Conservation (phyloP, 2,888 invertebrate species). For the Alsophila aescularia region DNA sequence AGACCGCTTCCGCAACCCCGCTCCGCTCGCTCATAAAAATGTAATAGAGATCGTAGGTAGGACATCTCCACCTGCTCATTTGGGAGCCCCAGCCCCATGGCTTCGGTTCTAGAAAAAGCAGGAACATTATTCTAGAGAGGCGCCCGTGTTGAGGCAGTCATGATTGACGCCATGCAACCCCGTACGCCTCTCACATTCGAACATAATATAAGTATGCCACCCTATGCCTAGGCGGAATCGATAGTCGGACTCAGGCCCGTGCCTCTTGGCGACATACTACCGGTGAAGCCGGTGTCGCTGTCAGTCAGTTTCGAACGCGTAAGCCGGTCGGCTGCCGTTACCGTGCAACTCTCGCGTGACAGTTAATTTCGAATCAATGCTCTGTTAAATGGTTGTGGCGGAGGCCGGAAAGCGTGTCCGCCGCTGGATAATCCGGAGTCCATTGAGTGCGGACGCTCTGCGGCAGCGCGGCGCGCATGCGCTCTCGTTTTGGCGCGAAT, state of each 20-base stretch:
- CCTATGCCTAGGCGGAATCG: constrained; percentile 39
- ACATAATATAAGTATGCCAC: too few relatives aligned
- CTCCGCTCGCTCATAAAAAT: constrained; percentile 12
- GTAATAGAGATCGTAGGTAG: constrained; percentile 6
- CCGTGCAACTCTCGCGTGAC: constrained; percentile 66
- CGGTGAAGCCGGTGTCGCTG: constrained; percentile 47
- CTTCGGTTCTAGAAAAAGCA: constrained; percentile 81
- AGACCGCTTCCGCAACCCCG: constrained; percentile 52
- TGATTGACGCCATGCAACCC: constrained; percentile 80
- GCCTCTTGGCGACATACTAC: constrained; percentile 44
- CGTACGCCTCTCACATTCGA: constrained; percentile 81
- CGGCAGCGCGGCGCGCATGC: constrained; percentile 78
- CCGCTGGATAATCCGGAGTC: constrained; percentile 73
- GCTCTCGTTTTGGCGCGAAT: constrained; percentile 84
- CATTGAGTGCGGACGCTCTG: constrained; percentile 80
- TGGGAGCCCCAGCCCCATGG: constrained; percentile 77
- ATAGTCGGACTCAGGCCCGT: constrained; percentile 41
- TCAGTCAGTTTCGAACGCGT: constrained; percentile 50
- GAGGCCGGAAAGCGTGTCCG: constrained; percentile 75
- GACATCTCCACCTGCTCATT: constrained; percentile 72
- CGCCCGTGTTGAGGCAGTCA: constrained; percentile 83
- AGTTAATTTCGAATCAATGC: constrained; percentile 65
- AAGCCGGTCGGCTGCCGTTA: constrained; percentile 51
- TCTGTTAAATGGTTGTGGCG: constrained; percentile 61
- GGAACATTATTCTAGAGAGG: constrained; percentile 75